phyloP scores from a whole-genome alignment of 1,140 invertebrate genomes.

The Pemphigus obesinymphae region DNA sequence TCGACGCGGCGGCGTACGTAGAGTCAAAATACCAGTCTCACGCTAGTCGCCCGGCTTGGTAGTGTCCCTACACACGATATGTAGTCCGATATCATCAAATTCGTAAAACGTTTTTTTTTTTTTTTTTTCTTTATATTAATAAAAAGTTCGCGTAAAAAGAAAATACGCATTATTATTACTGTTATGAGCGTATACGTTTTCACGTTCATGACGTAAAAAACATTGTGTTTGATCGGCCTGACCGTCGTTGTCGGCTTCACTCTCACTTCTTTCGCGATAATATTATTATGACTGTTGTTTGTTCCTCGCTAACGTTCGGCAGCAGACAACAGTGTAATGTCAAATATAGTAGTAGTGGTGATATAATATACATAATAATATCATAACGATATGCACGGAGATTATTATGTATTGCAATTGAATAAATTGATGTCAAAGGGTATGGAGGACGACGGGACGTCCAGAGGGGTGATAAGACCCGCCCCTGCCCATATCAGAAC shows the following conservation, averaged over 20 bases:
- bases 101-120: too few species aligned
- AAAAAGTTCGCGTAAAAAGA: background rate
- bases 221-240: background rate
- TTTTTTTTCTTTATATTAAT: too few species aligned
- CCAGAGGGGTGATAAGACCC: slow-evolving; percentile 44
- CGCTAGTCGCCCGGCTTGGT: background rate
- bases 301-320: background rate
- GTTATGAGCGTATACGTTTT: background rate
- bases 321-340: background rate
- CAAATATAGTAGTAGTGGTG: too few species aligned
- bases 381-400: background rate
- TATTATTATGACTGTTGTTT: background rate
- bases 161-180: background rate
- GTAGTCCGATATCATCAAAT: too few species aligned
- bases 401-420: background rate
- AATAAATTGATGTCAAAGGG: slow-evolving; percentile 5
- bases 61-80: background rate
- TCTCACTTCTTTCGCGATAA: background rate
- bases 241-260: background rate
- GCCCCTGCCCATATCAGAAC: slow-evolving; percentile 44
- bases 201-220: background rate
- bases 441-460: slow-evolving; percentile 25
- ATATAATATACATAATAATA: too few species aligned
- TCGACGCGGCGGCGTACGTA: background rate
- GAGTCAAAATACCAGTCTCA: background rate